phyloP scores from a whole-genome alignment of 2,888 invertebrate genomes.

The Tetropium fuscum region DNA sequence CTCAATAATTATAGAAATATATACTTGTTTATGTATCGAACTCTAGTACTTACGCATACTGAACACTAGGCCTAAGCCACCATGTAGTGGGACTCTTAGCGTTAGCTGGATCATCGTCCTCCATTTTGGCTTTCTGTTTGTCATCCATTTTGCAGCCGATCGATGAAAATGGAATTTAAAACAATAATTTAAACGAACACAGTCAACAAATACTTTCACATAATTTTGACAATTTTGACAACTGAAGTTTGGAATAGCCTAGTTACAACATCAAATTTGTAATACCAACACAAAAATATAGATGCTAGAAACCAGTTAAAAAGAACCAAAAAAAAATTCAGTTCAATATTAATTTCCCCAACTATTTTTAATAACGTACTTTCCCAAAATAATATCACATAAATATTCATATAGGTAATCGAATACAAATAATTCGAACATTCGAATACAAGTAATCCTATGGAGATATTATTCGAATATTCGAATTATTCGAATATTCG shows the following conservation, averaged over 20 bases:
- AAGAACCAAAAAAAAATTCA: too few relatives aligned
- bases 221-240: slow-evolving; percentile 4
- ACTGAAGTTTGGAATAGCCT: background rate
- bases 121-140: background rate
- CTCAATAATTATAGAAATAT: too few relatives aligned
- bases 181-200: slow-evolving; percentile 7
- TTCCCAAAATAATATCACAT: too few relatives aligned
- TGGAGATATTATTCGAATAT: too few relatives aligned
- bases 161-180: background rate
- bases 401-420: too few relatives aligned
- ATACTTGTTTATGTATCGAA: too few relatives aligned
- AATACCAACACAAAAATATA: background rate
- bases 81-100: too few relatives aligned
- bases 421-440: too few relatives aligned
- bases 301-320: background rate
- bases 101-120: background rate
- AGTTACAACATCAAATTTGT: background rate
- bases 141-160: background rate
- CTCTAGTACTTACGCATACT: slow-evolving; percentile 59
- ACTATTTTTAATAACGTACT: too few relatives aligned
- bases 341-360: too few relatives aligned
- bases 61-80: slow-evolving; percentile 59
- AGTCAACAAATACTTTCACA: slow-evolving; percentile 20
- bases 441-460: too few relatives aligned
- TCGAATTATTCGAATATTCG: too few relatives aligned